Evolutionary conservation across 2,888 invertebrate genomes (phyloP).

Genomic region (Plebejus argus): DNA sequence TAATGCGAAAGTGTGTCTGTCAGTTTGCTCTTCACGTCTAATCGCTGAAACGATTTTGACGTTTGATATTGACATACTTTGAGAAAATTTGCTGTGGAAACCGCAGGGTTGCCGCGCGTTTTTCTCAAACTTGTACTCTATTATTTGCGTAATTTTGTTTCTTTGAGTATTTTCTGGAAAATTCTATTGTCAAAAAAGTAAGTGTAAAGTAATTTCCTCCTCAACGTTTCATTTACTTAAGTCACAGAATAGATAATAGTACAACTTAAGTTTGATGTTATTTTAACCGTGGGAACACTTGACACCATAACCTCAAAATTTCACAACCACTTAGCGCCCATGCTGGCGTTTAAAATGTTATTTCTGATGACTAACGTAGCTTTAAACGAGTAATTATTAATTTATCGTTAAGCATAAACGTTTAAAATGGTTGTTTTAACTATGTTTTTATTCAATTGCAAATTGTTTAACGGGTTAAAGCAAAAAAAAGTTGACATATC

Average conservation of each 20-base stretch:
- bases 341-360: neutral
- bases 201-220: neutral
- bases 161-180: neutral
- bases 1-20: neutral
- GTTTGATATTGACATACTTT: no score
- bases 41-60: no score
- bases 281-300: constrained; percentile 23
- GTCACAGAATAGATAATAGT: no score
- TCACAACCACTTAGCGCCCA: constrained; percentile 11
- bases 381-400: neutral
- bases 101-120: no score
- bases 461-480: no score
- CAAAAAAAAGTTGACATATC: no score
- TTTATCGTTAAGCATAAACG: neutral
- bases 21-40: neutral
- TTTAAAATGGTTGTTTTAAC: neutral
- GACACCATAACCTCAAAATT: constrained; percentile 23
- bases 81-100: no score
- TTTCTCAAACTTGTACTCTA: no score
- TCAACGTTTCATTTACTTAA: neutral
- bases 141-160: no score
- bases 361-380: neutral
- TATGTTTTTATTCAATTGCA: neutral
- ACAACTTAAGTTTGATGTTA: neutral
- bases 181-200: neutral